Evolutionary conservation across 2,113 vertebrate genomes (phyloP), one percentile per base, ranked within the genome.

Genomic region (Hemiprocne comata): DNA sequence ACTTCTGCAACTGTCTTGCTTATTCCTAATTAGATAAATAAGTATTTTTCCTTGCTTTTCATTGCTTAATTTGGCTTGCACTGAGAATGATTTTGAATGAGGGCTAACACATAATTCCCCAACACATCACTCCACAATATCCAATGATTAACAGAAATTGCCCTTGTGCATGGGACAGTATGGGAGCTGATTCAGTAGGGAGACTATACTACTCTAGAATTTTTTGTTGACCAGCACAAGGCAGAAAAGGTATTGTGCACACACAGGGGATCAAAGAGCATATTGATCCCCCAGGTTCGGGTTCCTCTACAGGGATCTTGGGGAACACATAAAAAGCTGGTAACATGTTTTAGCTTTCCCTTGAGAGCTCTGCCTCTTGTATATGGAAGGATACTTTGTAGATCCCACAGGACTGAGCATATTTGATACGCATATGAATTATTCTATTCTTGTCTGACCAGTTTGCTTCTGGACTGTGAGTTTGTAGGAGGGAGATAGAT

Each of bases 41-140:
- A 87, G 36, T 74, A 40, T 50, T 90, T 90, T 84, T 48, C 33
- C 40, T 89, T 92, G n/a, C 28, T 89, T 94, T 87, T 80, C 44
- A 24, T n/a, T n/a, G n/a, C 34, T 72, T 65, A n/a, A n/a, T 36
- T 79, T 86, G 60, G 28, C 42, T 87, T 89, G 29, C 3, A 1
- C 29, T 40, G 54, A 55, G 17, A 25, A 34, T 67, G 60, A 42
- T 64, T 84, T 89, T 69, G 60, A 62, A 48, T 57, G 42, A 48
- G 80, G 55, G 36, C 25, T 80, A 83, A 76, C 54, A n/a, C 44
- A 11, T 23, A 36, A 60, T 51, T 77, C 18, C 46, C 19, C 24
- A 46, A 16, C 13, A 36, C 25, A 18, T 33, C 64, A 50, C 16
- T 78, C 33, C 18, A 25, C 7, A 5, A 36, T 67, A 34, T 70